Evolutionary conservation across 2,797 vertebrate species (phyloP), one percentile per base, ranked within the genome.

Genomic region (Eidolon dupreanum): DNA sequence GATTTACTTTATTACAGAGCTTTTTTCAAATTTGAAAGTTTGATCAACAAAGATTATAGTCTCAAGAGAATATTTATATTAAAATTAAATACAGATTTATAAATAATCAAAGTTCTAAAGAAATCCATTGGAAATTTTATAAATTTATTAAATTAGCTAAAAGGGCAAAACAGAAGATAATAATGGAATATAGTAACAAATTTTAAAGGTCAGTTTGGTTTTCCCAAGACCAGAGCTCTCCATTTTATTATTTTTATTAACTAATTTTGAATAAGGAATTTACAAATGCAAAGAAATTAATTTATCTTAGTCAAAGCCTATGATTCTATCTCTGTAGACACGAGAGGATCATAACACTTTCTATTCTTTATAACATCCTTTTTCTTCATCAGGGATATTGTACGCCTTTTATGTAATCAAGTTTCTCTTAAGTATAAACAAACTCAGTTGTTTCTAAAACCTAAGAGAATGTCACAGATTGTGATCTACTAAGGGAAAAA

Each of bases 381-480:
- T 38, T 36, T 55, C n/a, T 73, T 86, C 36, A 71, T 33, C 36
- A 10, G n/a, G 16, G 15, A 38, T 31, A 73, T 0, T 73, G n/a
- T 49, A 36, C 36, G 31, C 8, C 5, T 83, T 94, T 31, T 61
- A 88, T 11, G n/a, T 88, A 57, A 89, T 46, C 24, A 73, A n/a
- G 28, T 73, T 86, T 73, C 46, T 70, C 87, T 53, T 78, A 33
- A 43, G 13, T 65, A 46, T 73, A 73, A 49, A 78, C 31, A 61
- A 92, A 89, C 38, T 78, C 31, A 84, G 8, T 63, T 36, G 15
- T 88, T 95, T 95, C 46, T 73, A 85, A 89, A 89, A 90, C 57
- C n/a, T 78, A 93, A 81, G 33, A 41, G 12, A 77, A 51, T 74
- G 33, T 51, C 38, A 74, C 17, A 81, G 79, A 91, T 71, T 79